These are phyloP conservation scores for Synanthedon vespiformis DNA, from an alignment of 2,888 invertebrate species.

Conservation along the genomic window DNA sequence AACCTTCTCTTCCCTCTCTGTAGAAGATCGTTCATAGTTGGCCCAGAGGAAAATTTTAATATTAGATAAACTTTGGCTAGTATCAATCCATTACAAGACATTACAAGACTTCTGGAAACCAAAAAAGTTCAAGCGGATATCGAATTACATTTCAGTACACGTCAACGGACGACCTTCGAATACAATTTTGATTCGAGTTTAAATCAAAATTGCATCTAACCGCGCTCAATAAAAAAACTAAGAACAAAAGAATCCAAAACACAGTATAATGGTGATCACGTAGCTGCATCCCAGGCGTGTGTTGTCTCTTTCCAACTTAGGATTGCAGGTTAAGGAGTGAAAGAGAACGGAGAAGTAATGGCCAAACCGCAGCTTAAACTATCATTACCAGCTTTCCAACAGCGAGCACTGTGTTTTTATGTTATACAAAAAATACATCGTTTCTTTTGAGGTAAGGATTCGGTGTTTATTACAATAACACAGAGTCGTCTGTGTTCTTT, in stretches of 20 bases:
- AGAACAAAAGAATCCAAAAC: conserved; percentile 54
- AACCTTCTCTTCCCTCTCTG: too few species aligned
- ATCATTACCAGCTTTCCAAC: conserved; percentile 59
- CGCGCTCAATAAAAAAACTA: conserved; percentile 38
- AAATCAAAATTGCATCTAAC: conserved; percentile 17
- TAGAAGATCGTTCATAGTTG: too few species aligned
- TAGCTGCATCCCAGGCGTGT: conserved; percentile 47
- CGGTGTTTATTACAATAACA: not conserved
- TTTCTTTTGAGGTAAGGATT: not conserved
- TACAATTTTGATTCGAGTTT: not conserved
- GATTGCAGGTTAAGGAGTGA: conserved; percentile 31
- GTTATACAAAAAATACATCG: not conserved
- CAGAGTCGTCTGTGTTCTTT: not conserved
- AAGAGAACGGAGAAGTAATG: conserved; percentile 56
- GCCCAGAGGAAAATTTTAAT: too few species aligned
- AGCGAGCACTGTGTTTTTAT: conserved; percentile 12
- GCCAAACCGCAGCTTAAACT: conserved; percentile 55
- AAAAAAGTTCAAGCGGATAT: too few species aligned
- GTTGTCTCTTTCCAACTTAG: conserved; percentile 48
- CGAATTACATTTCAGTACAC: not conserved
- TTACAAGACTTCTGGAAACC: too few species aligned
- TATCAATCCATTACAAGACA: too few species aligned
- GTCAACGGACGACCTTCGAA: not conserved
- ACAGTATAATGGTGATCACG: conserved; percentile 68
- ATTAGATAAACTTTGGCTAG: too few species aligned